Base-by-base conservation (phyloP, 1,140 invertebrate genomes). In the Brachionus rubens region DNA sequence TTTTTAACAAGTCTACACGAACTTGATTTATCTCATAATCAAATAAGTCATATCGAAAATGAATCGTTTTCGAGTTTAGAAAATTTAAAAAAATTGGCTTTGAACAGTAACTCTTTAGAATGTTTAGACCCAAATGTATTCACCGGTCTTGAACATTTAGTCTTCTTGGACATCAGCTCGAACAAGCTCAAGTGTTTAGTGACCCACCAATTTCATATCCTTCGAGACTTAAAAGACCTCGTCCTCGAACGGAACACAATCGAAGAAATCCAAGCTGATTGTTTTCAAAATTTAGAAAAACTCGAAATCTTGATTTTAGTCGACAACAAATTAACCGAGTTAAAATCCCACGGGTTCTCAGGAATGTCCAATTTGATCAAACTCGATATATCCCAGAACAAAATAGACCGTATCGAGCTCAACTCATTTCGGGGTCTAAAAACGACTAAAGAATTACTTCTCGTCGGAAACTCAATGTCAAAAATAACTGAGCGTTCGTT, bases 21-120 rank as follows among this genome's bases (percentile, higher is more conserved):
- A 26, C 40, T 65, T 43, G 59, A 65, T 43, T 43, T 65, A 16
- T 65, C 59, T 10, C 59, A 65, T 43, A 65, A 65, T 26, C 59
- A 65, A 65, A 65, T 65, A 65, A 65, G 12, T 65, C 40, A 41
- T 1, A 65, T 65, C 12, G 59, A 65, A 24, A 46, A 26, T 43
- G 59, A 41, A 43, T 65, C 59, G 4, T 46, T 65, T 65, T 43
- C 16, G 6, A 26, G 16, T 14, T 65, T 65, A 43, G 19, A 43
- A 65, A 43, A 41, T 2, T 41, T 65, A 41, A 65, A 65, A 65
- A 65, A 65, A 9, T 26, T 65, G 21, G 59, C 59, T 10, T 43
- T 65, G 21, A 65, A 65, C 36, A 65, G 59, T 26, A 65, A 65
- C n/a, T 43, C 33, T 2, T 41, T 65, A 41, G 59, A 65, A 10